Evolutionary conservation across 2,797 vertebrate genomes (phyloP).

Genomic region (Peromyscus eremicus): DNA sequence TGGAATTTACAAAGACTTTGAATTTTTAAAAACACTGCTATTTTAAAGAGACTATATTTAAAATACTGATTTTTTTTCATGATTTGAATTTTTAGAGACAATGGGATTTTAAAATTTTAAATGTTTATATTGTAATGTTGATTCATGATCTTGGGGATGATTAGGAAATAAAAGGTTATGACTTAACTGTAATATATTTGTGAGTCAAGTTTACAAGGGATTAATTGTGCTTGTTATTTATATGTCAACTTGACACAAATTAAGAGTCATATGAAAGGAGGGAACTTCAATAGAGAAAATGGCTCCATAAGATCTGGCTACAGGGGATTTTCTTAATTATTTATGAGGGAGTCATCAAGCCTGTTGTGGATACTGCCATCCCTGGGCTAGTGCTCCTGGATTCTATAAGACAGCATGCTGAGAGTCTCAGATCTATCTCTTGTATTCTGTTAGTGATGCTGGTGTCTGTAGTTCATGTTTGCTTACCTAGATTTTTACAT

Average conservation of each 20-base stretch:
- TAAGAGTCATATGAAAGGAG: neutral
- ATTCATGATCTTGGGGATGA: neutral
- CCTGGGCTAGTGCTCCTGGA: neutral
- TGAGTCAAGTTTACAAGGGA: neutral
- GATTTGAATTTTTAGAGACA: neutral
- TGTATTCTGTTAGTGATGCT: neutral
- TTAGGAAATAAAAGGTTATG: neutral
- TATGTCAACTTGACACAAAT: neutral
- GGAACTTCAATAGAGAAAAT: neutral
- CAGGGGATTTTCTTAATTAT: neutral
- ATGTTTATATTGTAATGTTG: neutral
- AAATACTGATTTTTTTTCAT: neutral
- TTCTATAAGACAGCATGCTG: neutral
- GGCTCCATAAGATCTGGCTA: neutral
- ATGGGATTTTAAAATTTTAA: neutral
- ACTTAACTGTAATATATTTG: too few relatives aligned
- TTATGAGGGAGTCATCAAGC: neutral
- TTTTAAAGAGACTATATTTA: neutral
- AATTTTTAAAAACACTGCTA: neutral
- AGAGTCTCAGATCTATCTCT: neutral
- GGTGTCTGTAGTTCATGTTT: neutral
- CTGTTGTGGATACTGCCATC: neutral
- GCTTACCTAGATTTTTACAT: neutral
- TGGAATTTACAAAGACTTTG: neutral
- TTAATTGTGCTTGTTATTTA: neutral